Conservation (phyloP, 2,888 invertebrate genomes). For the Tillus elongatus region DNA sequence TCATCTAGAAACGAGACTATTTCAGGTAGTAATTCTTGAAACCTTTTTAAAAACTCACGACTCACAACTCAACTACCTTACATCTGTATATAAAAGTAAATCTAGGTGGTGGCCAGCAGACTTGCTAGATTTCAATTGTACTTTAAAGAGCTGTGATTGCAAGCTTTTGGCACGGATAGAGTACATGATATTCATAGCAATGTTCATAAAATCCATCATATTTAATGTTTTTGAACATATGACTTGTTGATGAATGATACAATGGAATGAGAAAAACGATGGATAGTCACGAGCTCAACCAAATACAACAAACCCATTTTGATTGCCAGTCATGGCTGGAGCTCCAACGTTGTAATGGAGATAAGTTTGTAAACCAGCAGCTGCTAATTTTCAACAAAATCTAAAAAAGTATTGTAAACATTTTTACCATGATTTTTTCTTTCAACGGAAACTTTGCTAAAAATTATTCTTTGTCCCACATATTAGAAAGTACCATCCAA, state of each 20-base stretch:
- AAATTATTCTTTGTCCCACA: too few relatives aligned
- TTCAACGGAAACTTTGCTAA: conserved; percentile 21
- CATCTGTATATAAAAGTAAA: neutral
- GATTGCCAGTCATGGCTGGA: conserved; percentile 18
- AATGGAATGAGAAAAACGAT: conserved; percentile 15
- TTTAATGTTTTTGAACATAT: conserved; percentile 13
- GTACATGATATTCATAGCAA: conserved; percentile 6
- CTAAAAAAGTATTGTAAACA: conserved; percentile 15
- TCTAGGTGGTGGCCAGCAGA: neutral
- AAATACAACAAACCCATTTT: conserved; percentile 16
- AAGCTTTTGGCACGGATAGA: conserved; percentile 10
- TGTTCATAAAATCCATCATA: conserved; percentile 8
- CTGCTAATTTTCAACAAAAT: conserved; percentile 11
- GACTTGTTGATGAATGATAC: conserved; percentile 12
- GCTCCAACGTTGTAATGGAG: conserved; percentile 20
- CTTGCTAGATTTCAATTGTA: conserved; percentile 6
- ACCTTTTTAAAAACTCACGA: conserved; percentile 19
- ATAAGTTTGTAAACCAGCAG: conserved; percentile 17
- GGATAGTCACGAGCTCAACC: conserved; percentile 8
- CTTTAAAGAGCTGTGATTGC: too few relatives aligned
- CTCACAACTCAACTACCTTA: conserved; percentile 17
- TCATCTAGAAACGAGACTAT: conserved; percentile 20
- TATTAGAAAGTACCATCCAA: conserved; percentile 23
- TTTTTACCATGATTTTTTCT: conserved; percentile 18
- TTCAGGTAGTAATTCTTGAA: conserved; percentile 21